These are phyloP conservation scores for Charadrius vociferus DNA, from an alignment of 2,113 vertebrate genomes.

Conservation along the genomic window DNA sequence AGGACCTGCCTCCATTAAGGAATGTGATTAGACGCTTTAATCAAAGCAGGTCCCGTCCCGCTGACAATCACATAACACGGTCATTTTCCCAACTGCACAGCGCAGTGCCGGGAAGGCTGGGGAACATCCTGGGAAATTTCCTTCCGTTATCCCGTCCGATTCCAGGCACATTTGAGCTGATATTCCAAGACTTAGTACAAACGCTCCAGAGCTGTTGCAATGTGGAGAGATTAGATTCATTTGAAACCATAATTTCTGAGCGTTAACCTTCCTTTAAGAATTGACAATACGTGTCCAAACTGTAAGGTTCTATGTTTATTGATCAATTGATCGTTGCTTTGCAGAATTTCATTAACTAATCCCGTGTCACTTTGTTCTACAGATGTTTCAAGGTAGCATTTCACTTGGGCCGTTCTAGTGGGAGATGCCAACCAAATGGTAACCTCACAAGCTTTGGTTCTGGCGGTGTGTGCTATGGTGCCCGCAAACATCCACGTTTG, in stretches of 20 bases:
- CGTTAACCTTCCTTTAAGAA: neutral
- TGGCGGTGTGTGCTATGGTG: neutral
- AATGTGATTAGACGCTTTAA: neutral
- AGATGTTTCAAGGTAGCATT: neutral
- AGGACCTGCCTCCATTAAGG: neutral
- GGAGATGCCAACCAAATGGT: neutral
- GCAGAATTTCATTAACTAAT: neutral
- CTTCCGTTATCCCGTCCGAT: neutral
- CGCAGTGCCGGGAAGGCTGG: neutral
- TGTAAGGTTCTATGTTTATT: neutral
- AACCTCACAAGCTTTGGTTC: neutral
- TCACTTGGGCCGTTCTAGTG: neutral
- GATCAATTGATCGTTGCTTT: fast-evolving
- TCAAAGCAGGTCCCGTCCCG: neutral
- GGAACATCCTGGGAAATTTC: neutral
- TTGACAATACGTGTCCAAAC: neutral
- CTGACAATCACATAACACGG: fast-evolving
- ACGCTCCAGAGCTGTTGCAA: neutral
- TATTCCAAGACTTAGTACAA: neutral
- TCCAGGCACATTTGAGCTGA: neutral
- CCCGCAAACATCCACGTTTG: neutral
- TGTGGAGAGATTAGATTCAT: neutral
- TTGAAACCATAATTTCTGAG: neutral
- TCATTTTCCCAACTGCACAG: neutral
- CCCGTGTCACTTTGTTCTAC: neutral